Evolutionary conservation across 2,797 vertebrate species (phyloP).

Genomic region (Ispidina lecontei): DNA sequence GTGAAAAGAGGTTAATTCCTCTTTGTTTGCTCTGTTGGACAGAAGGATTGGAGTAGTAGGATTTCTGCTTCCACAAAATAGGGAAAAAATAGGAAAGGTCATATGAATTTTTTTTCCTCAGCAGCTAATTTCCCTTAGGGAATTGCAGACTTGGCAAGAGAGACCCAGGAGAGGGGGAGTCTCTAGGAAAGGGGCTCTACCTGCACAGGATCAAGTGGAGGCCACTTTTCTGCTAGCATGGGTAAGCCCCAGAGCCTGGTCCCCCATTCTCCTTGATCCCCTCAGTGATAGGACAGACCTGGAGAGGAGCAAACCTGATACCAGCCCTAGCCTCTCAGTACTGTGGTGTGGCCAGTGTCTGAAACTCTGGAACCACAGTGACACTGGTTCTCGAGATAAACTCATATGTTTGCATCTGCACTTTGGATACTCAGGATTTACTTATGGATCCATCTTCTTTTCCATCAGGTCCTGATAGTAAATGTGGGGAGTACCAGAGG

Average conservation of each 20-base stretch:
- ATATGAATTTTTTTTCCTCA: background rate
- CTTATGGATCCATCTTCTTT: background rate
- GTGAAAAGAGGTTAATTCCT: background rate
- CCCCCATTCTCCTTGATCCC: accelerated
- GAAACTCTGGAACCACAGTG: background rate
- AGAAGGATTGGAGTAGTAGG: background rate
- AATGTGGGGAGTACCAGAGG: background rate
- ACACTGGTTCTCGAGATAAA: accelerated
- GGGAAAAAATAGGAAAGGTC: background rate
- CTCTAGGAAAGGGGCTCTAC: background rate
- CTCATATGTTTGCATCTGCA: background rate
- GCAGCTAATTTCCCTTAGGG: background rate
- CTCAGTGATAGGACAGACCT: background rate
- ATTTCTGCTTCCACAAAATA: background rate
- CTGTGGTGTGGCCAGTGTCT: accelerated
- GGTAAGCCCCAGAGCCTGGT: background rate
- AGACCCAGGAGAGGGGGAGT: background rate
- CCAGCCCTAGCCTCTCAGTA: accelerated
- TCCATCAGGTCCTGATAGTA: background rate
- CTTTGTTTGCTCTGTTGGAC: background rate
- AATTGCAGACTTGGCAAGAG: background rate
- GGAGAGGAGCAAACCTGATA: background rate
- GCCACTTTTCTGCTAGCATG: background rate
- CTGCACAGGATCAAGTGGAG: background rate
- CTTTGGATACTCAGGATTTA: background rate